Conservation (phyloP, 2,888 invertebrate genomes). For the Drosophila recens region DNA sequence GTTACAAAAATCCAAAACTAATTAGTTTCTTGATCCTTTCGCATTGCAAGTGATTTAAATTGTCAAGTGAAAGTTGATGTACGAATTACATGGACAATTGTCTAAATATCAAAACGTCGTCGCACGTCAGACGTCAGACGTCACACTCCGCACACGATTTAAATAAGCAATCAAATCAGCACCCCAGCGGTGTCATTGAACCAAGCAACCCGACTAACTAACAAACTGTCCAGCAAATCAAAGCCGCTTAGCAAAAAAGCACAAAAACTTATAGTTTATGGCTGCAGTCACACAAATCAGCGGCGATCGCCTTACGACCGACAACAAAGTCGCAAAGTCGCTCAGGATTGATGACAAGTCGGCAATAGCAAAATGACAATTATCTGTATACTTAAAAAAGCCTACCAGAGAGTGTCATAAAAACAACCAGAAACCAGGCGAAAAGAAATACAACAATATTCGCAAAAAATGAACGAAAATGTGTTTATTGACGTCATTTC, state of each 20-base stretch:
- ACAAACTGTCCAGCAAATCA: conserved; percentile 49
- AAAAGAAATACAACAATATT: conserved; percentile 29
- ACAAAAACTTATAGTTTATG: conserved; percentile 66
- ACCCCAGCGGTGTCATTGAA: conserved; percentile 73
- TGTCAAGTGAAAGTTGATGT: conserved; percentile 60
- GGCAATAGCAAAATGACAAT: conserved; percentile 70
- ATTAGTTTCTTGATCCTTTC: conserved; percentile 52
- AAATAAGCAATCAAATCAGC: conserved; percentile 78
- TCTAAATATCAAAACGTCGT: conserved; percentile 63
- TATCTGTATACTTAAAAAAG: conserved; percentile 50
- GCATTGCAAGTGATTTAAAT: conserved; percentile 11
- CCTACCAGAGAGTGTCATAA: conserved; percentile 65
- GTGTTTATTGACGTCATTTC: conserved; percentile 77
- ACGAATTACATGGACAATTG: conserved; percentile 58
- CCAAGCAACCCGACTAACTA: conserved; percentile 40
- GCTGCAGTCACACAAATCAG: conserved; percentile 60
- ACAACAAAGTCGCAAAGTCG: conserved; percentile 38
- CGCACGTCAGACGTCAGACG: conserved; percentile 39
- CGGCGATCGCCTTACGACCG: conserved; percentile 56
- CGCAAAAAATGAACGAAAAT: conserved; percentile 57
- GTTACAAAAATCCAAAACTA: conserved; percentile 23
- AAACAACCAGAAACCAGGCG: conserved; percentile 56
- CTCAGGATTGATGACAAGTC: conserved; percentile 77
- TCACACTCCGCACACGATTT: conserved; percentile 51
- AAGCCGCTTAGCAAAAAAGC: conserved; percentile 68